phyloP scores from a whole-genome alignment of 1,140 invertebrate species.

The Elymnias hypermnestra region DNA sequence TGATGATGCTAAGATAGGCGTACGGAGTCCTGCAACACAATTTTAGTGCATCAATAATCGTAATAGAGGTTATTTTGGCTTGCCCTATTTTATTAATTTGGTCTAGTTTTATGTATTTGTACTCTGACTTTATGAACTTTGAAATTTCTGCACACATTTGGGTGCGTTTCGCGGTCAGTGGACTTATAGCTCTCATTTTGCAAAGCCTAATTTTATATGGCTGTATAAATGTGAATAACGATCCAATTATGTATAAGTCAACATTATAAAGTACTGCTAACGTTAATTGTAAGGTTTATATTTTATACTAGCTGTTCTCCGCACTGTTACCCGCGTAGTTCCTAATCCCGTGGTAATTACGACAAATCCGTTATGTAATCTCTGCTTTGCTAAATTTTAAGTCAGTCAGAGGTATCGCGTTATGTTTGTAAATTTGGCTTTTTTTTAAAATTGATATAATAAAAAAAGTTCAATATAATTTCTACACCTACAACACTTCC shows the following conservation, averaged over 20 bases:
- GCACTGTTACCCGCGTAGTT: too few species aligned
- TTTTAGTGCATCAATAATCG: slow-evolving; percentile 18
- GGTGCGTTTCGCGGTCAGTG: slow-evolving; percentile 27
- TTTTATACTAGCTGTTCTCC: too few species aligned
- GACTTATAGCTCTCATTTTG: slow-evolving; percentile 13
- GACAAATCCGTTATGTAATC: too few species aligned
- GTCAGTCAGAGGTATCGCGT: too few species aligned
- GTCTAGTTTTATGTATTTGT: slow-evolving; percentile 4
- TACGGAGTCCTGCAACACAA: slow-evolving; percentile 15
- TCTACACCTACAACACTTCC: too few species aligned
- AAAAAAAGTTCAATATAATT: too few species aligned
- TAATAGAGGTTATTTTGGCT: slow-evolving; percentile 15
- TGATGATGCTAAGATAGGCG: slow-evolving; percentile 4
- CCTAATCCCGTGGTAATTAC: too few species aligned
- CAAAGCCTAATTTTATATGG: slow-evolving; percentile 7
- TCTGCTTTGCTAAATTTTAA: too few species aligned
- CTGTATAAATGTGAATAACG: background rate
- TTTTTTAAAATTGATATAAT: too few species aligned
- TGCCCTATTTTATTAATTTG: slow-evolving; percentile 9
- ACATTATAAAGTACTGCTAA: too few species aligned
- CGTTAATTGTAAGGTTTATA: too few species aligned
- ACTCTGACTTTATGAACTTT: slow-evolving; percentile 5
- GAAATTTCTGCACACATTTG: slow-evolving; percentile 20
- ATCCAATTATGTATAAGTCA: slow-evolving; percentile 2
- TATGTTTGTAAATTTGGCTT: too few species aligned